Percentiles rank a stretch among this genome's conserved stretches.
These are phyloP conservation scores for Scaptomyza pallida DNA, from an alignment of 1,140 invertebrate genomes.

Conservation along the genomic window DNA sequence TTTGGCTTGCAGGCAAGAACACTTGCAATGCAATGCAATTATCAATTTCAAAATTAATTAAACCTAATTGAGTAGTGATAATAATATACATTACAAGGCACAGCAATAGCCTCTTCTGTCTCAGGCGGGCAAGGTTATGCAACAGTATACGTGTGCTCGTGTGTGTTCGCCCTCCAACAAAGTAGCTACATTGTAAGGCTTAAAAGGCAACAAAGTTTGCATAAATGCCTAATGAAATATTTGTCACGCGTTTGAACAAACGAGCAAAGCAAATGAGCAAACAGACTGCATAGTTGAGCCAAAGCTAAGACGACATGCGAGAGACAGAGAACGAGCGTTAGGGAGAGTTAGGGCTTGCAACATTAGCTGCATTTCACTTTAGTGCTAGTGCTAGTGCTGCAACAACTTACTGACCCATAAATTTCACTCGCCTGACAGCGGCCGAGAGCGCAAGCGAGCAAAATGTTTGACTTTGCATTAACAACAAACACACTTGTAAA, in stretches of 20 bases:
- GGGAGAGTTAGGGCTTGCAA: slow-evolving; percentile 26
- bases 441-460: slow-evolving; percentile 24
- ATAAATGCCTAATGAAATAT: slow-evolving; percentile 77
- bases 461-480: slow-evolving; percentile 52
- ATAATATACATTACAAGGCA: slow-evolving; percentile 68
- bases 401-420: slow-evolving; percentile 74
- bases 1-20: slow-evolving; percentile 62
- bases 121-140: slow-evolving; percentile 2
- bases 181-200: slow-evolving; percentile 52
- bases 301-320: slow-evolving; percentile 3
- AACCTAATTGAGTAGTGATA: slow-evolving; percentile 81
- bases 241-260: slow-evolving; percentile 73
- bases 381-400: slow-evolving; percentile 38
- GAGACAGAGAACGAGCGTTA: slow-evolving; percentile 1
- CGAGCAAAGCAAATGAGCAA: slow-evolving; percentile 68
- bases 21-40: slow-evolving; percentile 53
- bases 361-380: slow-evolving; percentile 54
- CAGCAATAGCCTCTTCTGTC: slow-evolving; percentile 8
- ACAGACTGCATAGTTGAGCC: slow-evolving; percentile 59
- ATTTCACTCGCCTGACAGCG: slow-evolving; percentile 59
- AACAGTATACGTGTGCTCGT: slow-evolving; percentile 8
- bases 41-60: slow-evolving; percentile 83
- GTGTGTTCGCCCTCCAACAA: slow-evolving; percentile 32
- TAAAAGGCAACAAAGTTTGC: slow-evolving; percentile 68
- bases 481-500: slow-evolving; percentile 58